Conservation (phyloP, 1,140 invertebrate species). For the Temnothorax longispinosus region DNA sequence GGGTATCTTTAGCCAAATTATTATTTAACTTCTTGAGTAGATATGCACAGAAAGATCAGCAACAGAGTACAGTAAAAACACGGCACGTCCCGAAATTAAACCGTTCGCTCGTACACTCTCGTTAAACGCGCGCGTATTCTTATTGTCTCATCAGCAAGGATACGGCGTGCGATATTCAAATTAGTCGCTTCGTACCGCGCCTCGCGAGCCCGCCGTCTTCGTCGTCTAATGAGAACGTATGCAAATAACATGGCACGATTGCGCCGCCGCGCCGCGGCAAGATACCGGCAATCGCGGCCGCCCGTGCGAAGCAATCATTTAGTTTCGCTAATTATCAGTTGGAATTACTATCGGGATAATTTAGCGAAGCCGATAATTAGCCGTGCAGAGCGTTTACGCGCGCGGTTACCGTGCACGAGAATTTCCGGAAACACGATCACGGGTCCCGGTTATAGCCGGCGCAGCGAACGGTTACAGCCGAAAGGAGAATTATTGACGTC, state of each 20-base stretch:
- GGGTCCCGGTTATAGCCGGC: neutral
- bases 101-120: neutral
- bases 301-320: slow-evolving; percentile 37
- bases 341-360: slow-evolving; percentile 49
- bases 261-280: neutral
- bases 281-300: slow-evolving; percentile 31
- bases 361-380: slow-evolving; percentile 62
- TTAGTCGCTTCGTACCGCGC: slow-evolving; percentile 5
- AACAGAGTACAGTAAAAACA: slow-evolving; percentile 13
- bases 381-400: slow-evolving; percentile 39
- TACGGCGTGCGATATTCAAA: slow-evolving; percentile 58
- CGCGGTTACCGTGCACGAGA: neutral
- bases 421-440: neutral
- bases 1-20: neutral
- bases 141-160: slow-evolving; percentile 34
- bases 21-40: neutral
- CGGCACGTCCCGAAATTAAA: slow-evolving; percentile 33
- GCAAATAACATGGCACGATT: slow-evolving; percentile 40
- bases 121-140: slow-evolving; percentile 49
- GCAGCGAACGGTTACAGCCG: slow-evolving; percentile 24
- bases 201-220: neutral
- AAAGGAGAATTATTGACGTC: slow-evolving; percentile 67
- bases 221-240: slow-evolving; percentile 51
- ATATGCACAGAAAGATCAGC: neutral
- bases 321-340: slow-evolving; percentile 58